Evolutionary conservation across 2,113 vertebrate species (phyloP).

Genomic region (Variabilichromis moorii): DNA sequence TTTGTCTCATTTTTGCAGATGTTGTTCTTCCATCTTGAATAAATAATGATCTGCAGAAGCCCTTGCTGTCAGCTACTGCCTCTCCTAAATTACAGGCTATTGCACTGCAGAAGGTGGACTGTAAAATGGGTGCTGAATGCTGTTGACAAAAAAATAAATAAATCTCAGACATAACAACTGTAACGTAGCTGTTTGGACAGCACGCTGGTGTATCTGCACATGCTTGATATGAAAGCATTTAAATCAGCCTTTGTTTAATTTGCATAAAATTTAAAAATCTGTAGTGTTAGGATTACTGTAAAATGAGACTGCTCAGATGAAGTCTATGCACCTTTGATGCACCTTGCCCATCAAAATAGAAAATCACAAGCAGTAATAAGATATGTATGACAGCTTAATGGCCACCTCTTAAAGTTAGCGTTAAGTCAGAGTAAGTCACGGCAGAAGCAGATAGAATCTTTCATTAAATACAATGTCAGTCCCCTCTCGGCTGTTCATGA

Average conservation of each 20-base stretch:
- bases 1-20: slow-evolving; percentile 27
- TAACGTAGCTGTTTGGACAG: neutral
- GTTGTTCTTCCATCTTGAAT: slow-evolving; percentile 10
- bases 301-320: neutral
- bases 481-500: slow-evolving; percentile 20
- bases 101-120: neutral
- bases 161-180: neutral
- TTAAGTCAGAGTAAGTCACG: neutral
- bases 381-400: slow-evolving; percentile 34
- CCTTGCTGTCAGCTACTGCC: slow-evolving; percentile 25
- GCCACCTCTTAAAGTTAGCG: slow-evolving; percentile 12
- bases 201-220: neutral
- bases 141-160: neutral
- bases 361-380: slow-evolving; percentile 21
- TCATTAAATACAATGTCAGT: slow-evolving; percentile 53
- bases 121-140: neutral
- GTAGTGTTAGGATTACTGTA: neutral
- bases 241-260: neutral
- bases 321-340: neutral
- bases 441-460: slow-evolving; percentile 51
- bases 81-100: slow-evolving; percentile 11
- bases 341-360: slow-evolving; percentile 1
- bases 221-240: neutral
- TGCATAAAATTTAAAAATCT: neutral
- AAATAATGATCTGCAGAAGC: neutral